These are phyloP conservation scores for Eupleurogrammus muticus DNA, from an alignment of 2,797 vertebrate genomes.

Conservation along the genomic window DNA sequence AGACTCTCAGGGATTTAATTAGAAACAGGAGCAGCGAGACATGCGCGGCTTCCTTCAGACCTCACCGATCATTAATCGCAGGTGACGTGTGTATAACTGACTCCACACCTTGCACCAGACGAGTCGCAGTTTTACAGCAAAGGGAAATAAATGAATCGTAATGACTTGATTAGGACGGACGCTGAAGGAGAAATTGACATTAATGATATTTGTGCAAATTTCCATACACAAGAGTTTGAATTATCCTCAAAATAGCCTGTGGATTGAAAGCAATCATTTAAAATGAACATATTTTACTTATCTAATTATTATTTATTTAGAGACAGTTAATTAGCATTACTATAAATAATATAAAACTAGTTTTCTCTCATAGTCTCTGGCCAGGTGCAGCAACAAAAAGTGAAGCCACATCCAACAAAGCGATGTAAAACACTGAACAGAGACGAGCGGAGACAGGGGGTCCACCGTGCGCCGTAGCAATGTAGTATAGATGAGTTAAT, in stretches of 20 bases:
- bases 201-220: neutral
- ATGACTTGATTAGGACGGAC: conserved; percentile 25
- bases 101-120: conserved; percentile 35
- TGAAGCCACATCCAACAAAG: too few relatives aligned
- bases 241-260: neutral
- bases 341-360: too few relatives aligned
- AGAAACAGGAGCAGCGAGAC: conserved; percentile 51
- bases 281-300: neutral
- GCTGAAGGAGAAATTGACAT: neutral
- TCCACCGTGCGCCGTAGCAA: conserved; percentile 59
- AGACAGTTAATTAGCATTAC: too few relatives aligned
- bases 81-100: conserved; percentile 59
- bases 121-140: conserved; percentile 38
- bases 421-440: too few relatives aligned
- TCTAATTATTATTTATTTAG: neutral
- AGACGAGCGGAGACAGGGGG: neutral
- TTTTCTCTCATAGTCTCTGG: too few relatives aligned
- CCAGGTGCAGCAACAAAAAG: too few relatives aligned
- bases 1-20: conserved; percentile 77
- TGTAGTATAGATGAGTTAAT: conserved; percentile 83
- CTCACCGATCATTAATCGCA: conserved; percentile 54
- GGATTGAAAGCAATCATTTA: conserved; percentile 1
- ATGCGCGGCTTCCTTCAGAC: conserved; percentile 33
- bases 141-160: conserved; percentile 31
- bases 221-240: neutral